Conservation (phyloP, 2,113 vertebrate species). For the Rattus norvegicus region DNA sequence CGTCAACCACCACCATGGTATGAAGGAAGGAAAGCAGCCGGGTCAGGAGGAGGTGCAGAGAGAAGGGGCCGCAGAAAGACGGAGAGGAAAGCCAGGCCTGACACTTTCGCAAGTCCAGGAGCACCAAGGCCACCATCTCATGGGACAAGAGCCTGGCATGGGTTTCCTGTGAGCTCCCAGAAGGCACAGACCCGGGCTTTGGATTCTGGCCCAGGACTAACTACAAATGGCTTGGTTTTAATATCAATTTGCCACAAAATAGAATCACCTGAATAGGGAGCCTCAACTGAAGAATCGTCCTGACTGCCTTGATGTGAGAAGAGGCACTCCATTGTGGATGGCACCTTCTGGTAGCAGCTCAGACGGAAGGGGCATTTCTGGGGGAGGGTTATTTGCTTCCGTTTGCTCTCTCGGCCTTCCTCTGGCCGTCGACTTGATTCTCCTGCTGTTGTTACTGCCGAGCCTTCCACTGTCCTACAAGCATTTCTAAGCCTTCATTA, state of each 20-base stretch:
- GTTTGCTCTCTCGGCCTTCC: background rate
- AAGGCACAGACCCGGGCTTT: background rate
- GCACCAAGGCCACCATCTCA: rapidly evolving
- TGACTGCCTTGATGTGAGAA: background rate
- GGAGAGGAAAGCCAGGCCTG: rapidly evolving
- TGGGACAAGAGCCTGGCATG: rapidly evolving
- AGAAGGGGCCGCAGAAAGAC: rapidly evolving
- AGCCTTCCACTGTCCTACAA: background rate
- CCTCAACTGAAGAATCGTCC: background rate
- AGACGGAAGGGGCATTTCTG: background rate
- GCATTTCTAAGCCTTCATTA: background rate
- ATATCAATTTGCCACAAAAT: background rate
- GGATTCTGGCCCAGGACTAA: background rate
- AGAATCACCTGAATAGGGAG: background rate
- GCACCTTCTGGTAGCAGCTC: background rate
- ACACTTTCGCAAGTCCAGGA: rapidly evolving
- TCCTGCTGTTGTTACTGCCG: background rate
- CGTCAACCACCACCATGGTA: background rate
- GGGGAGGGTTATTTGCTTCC: background rate
- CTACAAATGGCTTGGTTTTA: background rate
- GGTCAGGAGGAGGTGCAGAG: background rate
- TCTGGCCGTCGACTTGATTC: background rate
- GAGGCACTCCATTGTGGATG: rapidly evolving
- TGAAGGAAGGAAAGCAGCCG: background rate
- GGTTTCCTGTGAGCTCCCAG: background rate